Evolutionary conservation across 2,888 invertebrate genomes (phyloP), one percentile per base, ranked within the genome.

Genomic region (Petrolisthes cinctipes): DNA sequence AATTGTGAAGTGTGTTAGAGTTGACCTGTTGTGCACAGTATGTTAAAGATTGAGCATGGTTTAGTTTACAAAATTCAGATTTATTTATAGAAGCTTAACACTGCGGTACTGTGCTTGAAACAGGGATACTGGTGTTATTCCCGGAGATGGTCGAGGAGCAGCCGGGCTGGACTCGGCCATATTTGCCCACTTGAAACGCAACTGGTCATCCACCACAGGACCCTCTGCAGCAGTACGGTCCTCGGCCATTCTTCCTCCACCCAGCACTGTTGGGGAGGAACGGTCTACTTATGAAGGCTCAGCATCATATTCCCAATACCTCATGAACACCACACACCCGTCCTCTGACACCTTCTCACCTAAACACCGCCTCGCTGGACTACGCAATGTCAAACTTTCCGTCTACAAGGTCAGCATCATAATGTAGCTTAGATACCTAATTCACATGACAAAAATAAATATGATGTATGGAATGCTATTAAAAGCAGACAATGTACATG

Each of bases 151-250:
- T 5, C 93, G 94, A 86, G 96, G 96, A 1, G 96, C 96, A 0
- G 96, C 94, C 17, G 96, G 97, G 0, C 93, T 96, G 0, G 96
- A 96, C 92, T 95, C 96, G 0, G 93, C 94, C 0, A 93, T 96
- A 37, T 96, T 95, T 93, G 93, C 95, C 92, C 93, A 92, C 91
- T 92, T 92, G 54, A 91, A 91, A 71, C 88, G 91, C 6, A 92
- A 92, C 85, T 91, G 92, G 92, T 90, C 91, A 9, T 89, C 84
- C n/a, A 61, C 37, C 17, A 83, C 57, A 23, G 83, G 83, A 54
- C 75, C 76, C 61, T 56, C 88, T 57, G 51, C 86, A 56, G 53
- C 85, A 71, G 79, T 68, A 61, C 57, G 86, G 53, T 84, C 88
- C 54, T 83, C 85, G 5, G 83, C 86, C 23, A 80, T 86, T 20